Evolutionary conservation across 2,888 invertebrate species (phyloP), one percentile per base, ranked within the genome.

Genomic region (Melinopterus prodromus): DNA sequence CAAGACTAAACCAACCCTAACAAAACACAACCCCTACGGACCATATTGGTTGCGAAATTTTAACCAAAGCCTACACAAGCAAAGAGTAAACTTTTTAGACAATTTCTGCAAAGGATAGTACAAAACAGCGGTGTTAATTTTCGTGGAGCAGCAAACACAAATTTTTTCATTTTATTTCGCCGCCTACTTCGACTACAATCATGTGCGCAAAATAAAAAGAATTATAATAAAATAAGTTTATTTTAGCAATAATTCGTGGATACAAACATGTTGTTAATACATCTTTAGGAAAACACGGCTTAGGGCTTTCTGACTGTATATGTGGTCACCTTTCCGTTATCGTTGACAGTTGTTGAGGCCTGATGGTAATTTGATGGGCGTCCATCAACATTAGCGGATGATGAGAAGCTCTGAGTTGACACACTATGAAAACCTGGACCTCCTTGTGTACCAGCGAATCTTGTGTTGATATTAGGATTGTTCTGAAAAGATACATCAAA

Each of bases 271-370:
- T 53, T 3, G 12, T 53, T 53, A 71, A 71, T 16, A 71, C 26
- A 71, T 14, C 6, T 71, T 74, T 7, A 74, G 16, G 6, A 14
- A 74, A 12, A 7, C 7, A 12, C 35, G 6, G 7, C 76, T 86
- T 83, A 87, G 15, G 89, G 90, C 83, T 89, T 89, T 77, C 88
- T 87, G 6, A 93, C 92, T 69, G 90, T 90, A 85, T 94, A 94
- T 75, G 91, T 91, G 78, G 93, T 92, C 71, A 95, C 86, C 86
- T 93, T 93, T 82, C 96, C 96, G 86, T 96, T 95, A 84, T 95
- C 92, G 86, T 95, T 94, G 78, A 95, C 90, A 0, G 92, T 90
- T 7, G 95, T 94, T 71, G 92, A 90, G 0, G 95, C 92, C 74
- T 91, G 90, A 82, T 93, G 92, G 81, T 89, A 90, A 77, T 86